Conservation (phyloP, 1,140 invertebrate species). For the Choristoneura fumiferana region DNA sequence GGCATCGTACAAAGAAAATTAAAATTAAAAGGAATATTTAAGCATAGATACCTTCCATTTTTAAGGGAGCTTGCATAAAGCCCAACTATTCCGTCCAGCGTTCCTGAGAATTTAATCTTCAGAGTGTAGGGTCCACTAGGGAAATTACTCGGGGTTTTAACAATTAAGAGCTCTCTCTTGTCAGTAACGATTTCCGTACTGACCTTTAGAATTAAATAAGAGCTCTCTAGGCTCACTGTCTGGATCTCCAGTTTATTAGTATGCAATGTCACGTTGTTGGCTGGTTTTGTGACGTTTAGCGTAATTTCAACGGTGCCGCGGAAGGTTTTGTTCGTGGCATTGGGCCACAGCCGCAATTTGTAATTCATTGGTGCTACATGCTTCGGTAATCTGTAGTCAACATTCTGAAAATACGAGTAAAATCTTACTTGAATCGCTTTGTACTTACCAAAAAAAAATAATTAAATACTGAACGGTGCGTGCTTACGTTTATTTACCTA, state of each 20-base stretch:
- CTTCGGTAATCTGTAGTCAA: slow-evolving; percentile 53
- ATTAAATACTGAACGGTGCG: too few species aligned
- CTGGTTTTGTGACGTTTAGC: slow-evolving; percentile 40
- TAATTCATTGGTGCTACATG: slow-evolving; percentile 57
- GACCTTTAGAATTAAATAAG: slow-evolving; percentile 30
- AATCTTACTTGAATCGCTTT: too few species aligned
- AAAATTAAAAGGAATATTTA: too few species aligned
- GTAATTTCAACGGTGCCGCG: slow-evolving; percentile 48
- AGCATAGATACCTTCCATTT: slow-evolving; percentile 64
- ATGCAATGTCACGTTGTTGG: slow-evolving; percentile 50
- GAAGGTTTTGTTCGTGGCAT: slow-evolving; percentile 51
- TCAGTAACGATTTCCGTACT: slow-evolving; percentile 26
- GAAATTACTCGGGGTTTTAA: slow-evolving; percentile 38
- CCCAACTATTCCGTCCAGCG: slow-evolving; percentile 58
- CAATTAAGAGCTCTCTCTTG: slow-evolving; percentile 47
- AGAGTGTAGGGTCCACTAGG: slow-evolving; percentile 38
- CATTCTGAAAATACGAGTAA: slow-evolving; percentile 39
- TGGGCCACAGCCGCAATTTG: slow-evolving; percentile 46
- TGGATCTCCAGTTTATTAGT: slow-evolving; percentile 48
- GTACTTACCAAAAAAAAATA: too few species aligned
- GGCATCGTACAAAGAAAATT: too few species aligned
- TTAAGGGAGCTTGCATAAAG: slow-evolving; percentile 63
- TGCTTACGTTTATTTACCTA: too few species aligned
- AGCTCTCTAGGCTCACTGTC: slow-evolving; percentile 31
- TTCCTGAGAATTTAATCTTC: slow-evolving; percentile 52